Evolutionary conservation across 2,797 vertebrate species (phyloP).

Genomic region (Sardinella longiceps): DNA sequence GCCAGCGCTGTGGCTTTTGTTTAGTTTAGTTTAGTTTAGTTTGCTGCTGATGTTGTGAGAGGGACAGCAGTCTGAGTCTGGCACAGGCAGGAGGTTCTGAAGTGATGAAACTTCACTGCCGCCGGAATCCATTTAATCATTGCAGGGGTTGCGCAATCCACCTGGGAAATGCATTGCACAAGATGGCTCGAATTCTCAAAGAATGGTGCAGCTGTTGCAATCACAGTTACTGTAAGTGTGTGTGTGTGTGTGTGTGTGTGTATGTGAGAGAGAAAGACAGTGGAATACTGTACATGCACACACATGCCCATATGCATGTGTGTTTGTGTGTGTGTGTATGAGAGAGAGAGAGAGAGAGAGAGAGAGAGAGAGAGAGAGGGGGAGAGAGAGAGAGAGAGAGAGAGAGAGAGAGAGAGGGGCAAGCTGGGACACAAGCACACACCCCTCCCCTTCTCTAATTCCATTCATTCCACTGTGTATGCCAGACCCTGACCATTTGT

Average conservation of each 20-base stretch:
- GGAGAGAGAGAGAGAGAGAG: background rate
- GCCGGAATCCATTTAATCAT: background rate
- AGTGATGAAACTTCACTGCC: background rate
- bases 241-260: conserved; percentile 29
- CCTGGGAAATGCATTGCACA: background rate
- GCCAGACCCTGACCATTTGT: conserved; percentile 66
- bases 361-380: background rate
- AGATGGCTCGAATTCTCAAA: background rate
- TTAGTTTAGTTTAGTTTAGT: no score
- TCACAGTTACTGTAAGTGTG: conserved; percentile 25
- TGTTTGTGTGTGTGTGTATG: background rate
- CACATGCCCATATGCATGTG: background rate
- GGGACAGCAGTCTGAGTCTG: background rate
- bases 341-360: no score
- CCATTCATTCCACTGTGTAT: conserved; percentile 73
- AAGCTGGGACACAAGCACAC: conserved; percentile 65
- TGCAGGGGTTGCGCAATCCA: background rate
- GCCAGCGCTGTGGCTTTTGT: background rate
- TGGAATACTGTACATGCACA: background rate
- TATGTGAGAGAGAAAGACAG: conserved; percentile 28
- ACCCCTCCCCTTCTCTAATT: conserved; percentile 63
- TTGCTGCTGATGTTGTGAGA: background rate
- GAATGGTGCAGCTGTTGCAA: conserved; percentile 9
- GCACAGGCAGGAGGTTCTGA: background rate
- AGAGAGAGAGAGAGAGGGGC: conserved; percentile 40